Conservation (phyloP, 37 sponge, comb jelly and placozoan genomes). For the Dysidea cf. avara region DNA sequence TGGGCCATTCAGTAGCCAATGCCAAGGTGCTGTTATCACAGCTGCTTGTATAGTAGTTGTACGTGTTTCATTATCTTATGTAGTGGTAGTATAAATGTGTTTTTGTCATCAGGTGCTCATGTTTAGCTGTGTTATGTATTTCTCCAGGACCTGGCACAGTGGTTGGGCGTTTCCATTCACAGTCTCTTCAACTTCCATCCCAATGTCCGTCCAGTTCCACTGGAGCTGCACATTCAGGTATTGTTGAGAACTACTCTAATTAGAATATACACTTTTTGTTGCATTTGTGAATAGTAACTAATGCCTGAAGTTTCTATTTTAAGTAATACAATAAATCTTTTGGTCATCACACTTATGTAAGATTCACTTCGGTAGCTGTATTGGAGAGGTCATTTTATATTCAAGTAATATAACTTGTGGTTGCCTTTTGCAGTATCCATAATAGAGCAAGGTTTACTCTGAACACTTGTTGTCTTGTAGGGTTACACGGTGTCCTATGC, state of each 20-base stretch:
- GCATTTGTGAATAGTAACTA: no score
- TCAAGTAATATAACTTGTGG: no score
- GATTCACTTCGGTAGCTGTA: background rate
- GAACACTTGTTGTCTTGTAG: no score
- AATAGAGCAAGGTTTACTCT: no score
- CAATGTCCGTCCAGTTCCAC: slow-evolving; percentile 92
- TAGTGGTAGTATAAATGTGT: background rate
- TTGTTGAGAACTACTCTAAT: background rate
- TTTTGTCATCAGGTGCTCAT: background rate
- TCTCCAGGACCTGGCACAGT: slow-evolving; percentile 90
- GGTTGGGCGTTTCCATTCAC: slow-evolving; percentile 88
- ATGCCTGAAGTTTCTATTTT: no score
- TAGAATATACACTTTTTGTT: no score
- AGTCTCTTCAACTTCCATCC: slow-evolving; percentile 93
- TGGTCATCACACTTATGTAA: slow-evolving; percentile 2
- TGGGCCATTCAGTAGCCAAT: slow-evolving; percentile 94
- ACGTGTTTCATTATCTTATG: background rate
- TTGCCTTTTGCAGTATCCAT: no score
- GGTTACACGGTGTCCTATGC: slow-evolving; percentile 92
- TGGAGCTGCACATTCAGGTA: slow-evolving; percentile 96
- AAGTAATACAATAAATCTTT: background rate
- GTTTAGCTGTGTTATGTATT: background rate
- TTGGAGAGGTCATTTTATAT: no score
- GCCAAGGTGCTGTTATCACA: slow-evolving; percentile 60
- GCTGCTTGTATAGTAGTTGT: background rate